Evolutionary conservation across 2,888 invertebrate genomes (phyloP).

Genomic region (Drosophila multiciliata): DNA sequence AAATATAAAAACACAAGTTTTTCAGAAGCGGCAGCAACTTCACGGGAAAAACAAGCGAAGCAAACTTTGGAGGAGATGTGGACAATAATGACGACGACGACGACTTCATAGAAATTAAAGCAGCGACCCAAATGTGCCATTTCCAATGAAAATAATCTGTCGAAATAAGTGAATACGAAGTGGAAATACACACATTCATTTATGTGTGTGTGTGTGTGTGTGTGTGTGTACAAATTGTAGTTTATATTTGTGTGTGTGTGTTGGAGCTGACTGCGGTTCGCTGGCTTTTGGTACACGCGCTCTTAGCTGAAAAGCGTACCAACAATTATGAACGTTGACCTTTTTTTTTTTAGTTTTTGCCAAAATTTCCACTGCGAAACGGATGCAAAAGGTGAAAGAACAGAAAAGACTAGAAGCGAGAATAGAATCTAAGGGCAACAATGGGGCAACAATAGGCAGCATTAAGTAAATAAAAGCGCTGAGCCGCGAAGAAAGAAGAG

Average conservation of each 20-base stretch:
- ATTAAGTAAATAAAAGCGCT: conserved; percentile 44
- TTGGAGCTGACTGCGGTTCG: conserved; percentile 39
- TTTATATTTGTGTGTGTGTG: conserved; percentile 6
- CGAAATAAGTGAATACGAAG: conserved; percentile 26
- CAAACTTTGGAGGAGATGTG: conserved; percentile 29
- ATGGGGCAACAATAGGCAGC: conserved; percentile 7
- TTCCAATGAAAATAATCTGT: conserved; percentile 50
- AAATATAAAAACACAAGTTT: conserved; percentile 31
- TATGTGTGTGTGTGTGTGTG: background rate
- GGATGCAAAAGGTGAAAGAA: conserved; percentile 69
- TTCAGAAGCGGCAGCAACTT: conserved; percentile 25
- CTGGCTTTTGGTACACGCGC: conserved; percentile 36
- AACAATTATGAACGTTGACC: conserved; percentile 76
- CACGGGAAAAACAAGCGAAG: conserved; percentile 39
- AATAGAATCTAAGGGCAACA: conserved; percentile 46
- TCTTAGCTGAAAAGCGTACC: conserved; percentile 28
- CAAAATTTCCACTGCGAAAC: conserved; percentile 62
- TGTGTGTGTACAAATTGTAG: conserved; percentile 9
- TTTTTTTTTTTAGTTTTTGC: conserved; percentile 43
- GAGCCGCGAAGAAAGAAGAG: conserved; percentile 41
- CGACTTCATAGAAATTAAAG: conserved; percentile 29
- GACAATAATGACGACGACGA: conserved; percentile 1
- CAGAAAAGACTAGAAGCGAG: conserved; percentile 30
- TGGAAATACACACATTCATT: background rate
- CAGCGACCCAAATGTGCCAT: conserved; percentile 45